A percentile compares a stretch with the other conserved stretches of the same genome.
These are phyloP conservation scores for Anas georgica DNA, from an alignment of 2,797 vertebrate genomes.

Conservation along the genomic window DNA sequence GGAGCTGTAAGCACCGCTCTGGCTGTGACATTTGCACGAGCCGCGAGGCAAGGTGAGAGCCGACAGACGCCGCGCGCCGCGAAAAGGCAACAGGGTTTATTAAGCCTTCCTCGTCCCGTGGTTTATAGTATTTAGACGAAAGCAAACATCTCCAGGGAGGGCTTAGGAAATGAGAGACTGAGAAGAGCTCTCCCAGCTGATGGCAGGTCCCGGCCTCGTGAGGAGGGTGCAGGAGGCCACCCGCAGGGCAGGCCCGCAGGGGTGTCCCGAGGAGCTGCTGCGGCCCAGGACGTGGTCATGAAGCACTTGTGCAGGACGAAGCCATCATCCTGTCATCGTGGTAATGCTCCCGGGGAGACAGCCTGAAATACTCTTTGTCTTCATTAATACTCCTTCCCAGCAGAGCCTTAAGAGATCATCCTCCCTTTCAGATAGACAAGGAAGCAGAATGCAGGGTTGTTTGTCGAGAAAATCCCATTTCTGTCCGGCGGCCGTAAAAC, in stretches of 20 bases:
- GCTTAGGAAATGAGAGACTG: constrained; percentile 13
- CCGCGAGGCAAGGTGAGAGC: not conserved
- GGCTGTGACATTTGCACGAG: constrained; percentile 44
- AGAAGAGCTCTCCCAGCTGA: not conserved
- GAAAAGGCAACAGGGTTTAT: constrained; percentile 53
- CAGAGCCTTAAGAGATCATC: constrained; percentile 40
- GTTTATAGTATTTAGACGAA: constrained; percentile 54
- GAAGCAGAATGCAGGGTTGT: constrained; percentile 35
- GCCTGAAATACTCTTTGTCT: constrained; percentile 35
- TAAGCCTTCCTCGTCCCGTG: not conserved
- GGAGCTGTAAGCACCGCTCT: constrained; percentile 48
- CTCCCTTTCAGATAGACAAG: constrained; percentile 32
- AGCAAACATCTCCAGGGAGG: constrained; percentile 38
- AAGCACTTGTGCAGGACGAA: not conserved
- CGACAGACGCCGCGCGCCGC: not conserved
- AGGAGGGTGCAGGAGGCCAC: not conserved
- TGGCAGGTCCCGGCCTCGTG: not conserved
- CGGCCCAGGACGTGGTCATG: not conserved
- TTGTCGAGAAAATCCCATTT: constrained; percentile 64
- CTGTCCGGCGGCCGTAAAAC: constrained; percentile 30
- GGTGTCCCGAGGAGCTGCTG: not conserved
- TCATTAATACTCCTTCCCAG: constrained; percentile 39
- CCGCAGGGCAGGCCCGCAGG: rapidly evolving
- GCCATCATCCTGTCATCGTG: not conserved
- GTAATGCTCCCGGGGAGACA: not conserved